Evolutionary conservation across 2,797 vertebrate species (phyloP).

Genomic region (Parauchenoglanis punctatus): DNA sequence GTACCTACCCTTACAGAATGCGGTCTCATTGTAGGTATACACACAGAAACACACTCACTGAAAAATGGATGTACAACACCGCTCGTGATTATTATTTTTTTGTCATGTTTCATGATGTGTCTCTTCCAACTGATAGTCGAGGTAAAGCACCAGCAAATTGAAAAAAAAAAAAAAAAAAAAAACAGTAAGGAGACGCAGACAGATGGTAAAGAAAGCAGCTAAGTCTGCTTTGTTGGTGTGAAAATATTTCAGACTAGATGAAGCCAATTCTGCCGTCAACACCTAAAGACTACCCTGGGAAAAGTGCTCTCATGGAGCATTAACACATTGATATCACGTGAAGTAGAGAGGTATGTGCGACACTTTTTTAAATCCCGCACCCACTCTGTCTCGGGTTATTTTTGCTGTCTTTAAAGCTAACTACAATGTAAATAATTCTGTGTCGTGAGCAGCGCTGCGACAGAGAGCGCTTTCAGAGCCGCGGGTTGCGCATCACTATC

Average conservation of each 20-base stretch:
- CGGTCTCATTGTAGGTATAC: neutral
- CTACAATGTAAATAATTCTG: neutral
- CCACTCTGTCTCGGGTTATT: neutral
- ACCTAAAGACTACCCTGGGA: neutral
- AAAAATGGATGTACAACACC: neutral
- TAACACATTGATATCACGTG: neutral
- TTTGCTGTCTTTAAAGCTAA: neutral
- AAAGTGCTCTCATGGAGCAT: neutral
- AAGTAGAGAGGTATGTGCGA: neutral
- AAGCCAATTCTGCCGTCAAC: neutral
- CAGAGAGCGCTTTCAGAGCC: neutral
- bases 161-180: too few relatives aligned
- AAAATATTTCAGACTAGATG: neutral
- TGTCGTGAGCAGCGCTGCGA: neutral
- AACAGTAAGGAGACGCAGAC: neutral
- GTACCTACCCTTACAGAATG: neutral
- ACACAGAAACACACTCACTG: neutral
- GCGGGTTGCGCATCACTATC: neutral
- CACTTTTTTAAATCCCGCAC: neutral
- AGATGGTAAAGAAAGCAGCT: neutral
- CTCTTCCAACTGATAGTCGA: neutral
- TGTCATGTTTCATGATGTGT: neutral
- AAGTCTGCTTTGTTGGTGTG: neutral
- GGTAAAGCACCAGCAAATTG: neutral
- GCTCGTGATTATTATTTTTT: neutral